Percentiles rank a stretch among this genome's conserved stretches.
phyloP scores from a whole-genome alignment of 2,797 vertebrate genomes.

The Poliocrania exsul region DNA sequence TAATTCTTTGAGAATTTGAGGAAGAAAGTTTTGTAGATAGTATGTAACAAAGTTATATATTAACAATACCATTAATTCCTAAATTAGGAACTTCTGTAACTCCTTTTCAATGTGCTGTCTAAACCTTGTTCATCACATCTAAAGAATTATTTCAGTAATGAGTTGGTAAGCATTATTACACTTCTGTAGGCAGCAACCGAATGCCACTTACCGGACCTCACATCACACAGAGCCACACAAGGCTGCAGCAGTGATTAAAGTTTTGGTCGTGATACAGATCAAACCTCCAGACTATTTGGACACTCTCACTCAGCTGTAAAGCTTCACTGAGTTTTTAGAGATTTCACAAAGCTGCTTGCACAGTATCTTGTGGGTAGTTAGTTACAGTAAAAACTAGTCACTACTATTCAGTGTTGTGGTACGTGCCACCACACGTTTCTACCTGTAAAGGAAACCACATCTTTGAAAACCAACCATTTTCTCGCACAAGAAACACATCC shows the following conservation, averaged over 20 bases:
- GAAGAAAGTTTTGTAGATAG: background rate
- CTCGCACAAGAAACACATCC: background rate
- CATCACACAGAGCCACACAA: background rate
- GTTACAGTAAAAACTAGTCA: background rate
- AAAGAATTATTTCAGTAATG: background rate
- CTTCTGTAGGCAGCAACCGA: background rate
- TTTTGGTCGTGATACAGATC: background rate
- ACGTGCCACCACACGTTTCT: fast-evolving
- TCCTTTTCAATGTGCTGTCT: background rate
- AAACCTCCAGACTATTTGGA: background rate
- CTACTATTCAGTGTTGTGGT: background rate
- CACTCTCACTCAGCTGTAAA: background rate
- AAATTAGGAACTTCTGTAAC: background rate
- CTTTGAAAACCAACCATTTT: conserved; percentile 10
- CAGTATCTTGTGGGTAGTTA: background rate
- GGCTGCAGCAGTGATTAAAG: background rate
- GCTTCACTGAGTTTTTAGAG: background rate
- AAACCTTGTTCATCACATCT: background rate
- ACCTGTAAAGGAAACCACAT: background rate
- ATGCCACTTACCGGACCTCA: background rate
- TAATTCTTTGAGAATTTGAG: background rate
- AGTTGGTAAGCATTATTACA: background rate
- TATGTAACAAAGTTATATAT: background rate
- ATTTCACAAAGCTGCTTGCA: background rate
- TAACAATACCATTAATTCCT: background rate